Base-by-base conservation (phyloP, 2,113 vertebrate genomes). In the Odocoileus virginianus region DNA sequence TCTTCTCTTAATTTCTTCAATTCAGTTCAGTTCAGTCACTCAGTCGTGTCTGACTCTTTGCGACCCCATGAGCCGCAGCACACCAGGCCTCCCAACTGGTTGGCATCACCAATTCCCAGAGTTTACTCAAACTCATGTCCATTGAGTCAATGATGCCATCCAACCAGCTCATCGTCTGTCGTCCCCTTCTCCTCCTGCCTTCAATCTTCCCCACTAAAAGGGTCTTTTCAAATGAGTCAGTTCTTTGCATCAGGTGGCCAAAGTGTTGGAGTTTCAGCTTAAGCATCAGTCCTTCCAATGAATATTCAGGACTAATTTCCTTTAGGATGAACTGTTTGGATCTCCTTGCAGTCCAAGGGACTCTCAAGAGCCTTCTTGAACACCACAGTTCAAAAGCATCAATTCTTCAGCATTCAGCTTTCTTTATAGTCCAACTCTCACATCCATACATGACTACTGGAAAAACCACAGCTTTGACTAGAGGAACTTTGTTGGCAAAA, bases 31-130 rank as follows among this genome's bases (percentile, higher is more conserved):
- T 57, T 64, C 15, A 64, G 61, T 64, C 30, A n/a, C 7, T 64
- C 30, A 64, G 61, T n/a, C 33, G 4, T 17, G 61, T n/a, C 33
- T 16, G 6, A n/a, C 16, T n/a, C 33, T 16, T 64, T 64, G 61
- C 0, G 2, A 64, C 30, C 3, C 30, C 7, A 19, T 64, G 16
- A 3, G n/a, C 7, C 9, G 2, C 3, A 64, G 61, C 30, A n/a
- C 33, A 15, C 33, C 61, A n/a, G 15, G 33, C 33, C 61, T 64
- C 16, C 7, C 61, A 50, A 50, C 12, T 50, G 47, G 47, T 50
- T 50, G 47, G 47, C 15, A 64, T n/a, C 16, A 64, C 33, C 33
- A 64, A 64, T 16, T 64, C 33, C 61, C 3, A 1, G 33, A 67
- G 33, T 67, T 67, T 21, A 67, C 33, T 67, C 17, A 67, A 5